Evolutionary conservation across 2,113 vertebrate genomes (phyloP).

Genomic region (Apteryx owenii): DNA sequence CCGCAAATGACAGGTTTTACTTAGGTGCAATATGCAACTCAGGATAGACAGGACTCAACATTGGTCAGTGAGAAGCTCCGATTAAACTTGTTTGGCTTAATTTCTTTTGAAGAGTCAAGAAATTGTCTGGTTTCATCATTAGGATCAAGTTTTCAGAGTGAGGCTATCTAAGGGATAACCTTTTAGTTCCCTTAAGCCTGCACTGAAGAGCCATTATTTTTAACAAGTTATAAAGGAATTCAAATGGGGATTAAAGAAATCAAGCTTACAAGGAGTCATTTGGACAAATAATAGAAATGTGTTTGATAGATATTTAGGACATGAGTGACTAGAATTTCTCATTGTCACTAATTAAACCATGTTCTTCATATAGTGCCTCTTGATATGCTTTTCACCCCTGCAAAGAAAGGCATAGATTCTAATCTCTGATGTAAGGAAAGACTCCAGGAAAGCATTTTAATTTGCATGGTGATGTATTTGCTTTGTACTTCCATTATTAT

Average conservation of each 20-base stretch:
- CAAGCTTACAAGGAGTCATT: not conserved
- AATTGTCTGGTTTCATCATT: not conserved
- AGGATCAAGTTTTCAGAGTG: not conserved
- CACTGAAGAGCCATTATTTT: not conserved
- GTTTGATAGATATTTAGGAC: not conserved
- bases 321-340: not conserved
- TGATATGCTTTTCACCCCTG: not conserved
- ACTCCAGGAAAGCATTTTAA: not conserved
- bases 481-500: not conserved
- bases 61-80: not conserved
- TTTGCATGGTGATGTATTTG: not conserved
- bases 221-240: not conserved
- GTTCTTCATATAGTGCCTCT: not conserved
- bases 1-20: not conserved
- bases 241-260: not conserved
- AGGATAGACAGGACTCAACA: not conserved
- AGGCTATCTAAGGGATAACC: not conserved
- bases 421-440: not conserved
- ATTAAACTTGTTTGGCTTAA: not conserved
- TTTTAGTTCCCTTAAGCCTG: not conserved
- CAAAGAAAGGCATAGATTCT: not conserved
- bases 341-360: fast-evolving
- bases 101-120: not conserved
- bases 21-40: not conserved
- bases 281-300: not conserved